Evolutionary conservation across 2,888 invertebrate genomes (phyloP).

Genomic region (Marasmarcha lunaedactyla): DNA sequence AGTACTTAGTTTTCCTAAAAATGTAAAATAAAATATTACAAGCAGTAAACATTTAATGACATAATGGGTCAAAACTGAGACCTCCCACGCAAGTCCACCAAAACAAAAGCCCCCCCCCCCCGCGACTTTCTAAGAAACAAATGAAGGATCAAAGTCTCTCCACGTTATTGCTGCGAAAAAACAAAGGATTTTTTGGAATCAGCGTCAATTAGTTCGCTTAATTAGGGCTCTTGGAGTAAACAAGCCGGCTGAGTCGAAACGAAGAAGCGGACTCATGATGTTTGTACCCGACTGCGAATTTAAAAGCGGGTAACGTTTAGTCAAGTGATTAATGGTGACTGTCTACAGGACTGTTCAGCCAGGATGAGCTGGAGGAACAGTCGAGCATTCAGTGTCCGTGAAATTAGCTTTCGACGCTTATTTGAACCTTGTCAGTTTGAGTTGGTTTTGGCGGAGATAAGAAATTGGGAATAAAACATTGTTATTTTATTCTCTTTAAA

Average conservation of each 20-base stretch:
- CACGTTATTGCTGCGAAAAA: constrained; percentile 3
- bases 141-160: neutral
- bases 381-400: constrained; percentile 59
- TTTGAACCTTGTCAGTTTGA: constrained; percentile 48
- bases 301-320: constrained; percentile 17
- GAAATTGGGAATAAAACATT: too few relatives aligned
- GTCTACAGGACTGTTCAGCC: constrained; percentile 55
- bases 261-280: constrained; percentile 33
- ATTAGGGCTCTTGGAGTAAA: neutral
- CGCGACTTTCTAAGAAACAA: too few relatives aligned
- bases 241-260: neutral
- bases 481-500: too few relatives aligned
- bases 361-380: constrained; percentile 40
- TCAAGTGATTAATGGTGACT: constrained; percentile 54
- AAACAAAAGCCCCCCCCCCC: too few relatives aligned
- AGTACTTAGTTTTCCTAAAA: too few relatives aligned
- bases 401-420: constrained; percentile 64
- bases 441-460: too few relatives aligned
- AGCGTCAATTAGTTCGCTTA: constrained; percentile 1
- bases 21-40: too few relatives aligned
- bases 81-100: too few relatives aligned
- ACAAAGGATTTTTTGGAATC: constrained; percentile 1
- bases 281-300: constrained; percentile 6
- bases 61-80: too few relatives aligned
- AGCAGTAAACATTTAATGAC: too few relatives aligned